phyloP scores from a whole-genome alignment of 2,888 invertebrate genomes.

The Polydrusus tereticollis region DNA sequence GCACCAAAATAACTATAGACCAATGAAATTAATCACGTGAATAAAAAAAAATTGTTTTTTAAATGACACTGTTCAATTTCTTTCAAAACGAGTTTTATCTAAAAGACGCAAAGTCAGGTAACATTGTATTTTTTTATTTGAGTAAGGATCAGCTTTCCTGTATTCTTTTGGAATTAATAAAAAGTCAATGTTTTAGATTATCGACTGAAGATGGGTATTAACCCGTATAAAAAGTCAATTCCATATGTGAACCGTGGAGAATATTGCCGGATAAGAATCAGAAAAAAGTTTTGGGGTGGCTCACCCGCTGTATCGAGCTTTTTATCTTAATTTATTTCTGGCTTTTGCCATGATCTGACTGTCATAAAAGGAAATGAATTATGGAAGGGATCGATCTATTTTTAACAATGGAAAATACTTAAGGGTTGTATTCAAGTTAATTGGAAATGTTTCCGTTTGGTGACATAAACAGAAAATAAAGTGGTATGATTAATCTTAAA shows the following conservation, averaged over 20 bases:
- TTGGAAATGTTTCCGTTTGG: background rate
- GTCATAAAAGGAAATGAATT: constrained; percentile 46
- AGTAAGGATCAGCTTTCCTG: too few relatives aligned
- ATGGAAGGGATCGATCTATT: constrained; percentile 22
- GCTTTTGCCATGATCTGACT: constrained; percentile 46
- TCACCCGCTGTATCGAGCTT: constrained; percentile 43
- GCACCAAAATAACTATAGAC: too few relatives aligned
- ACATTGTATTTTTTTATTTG: too few relatives aligned
- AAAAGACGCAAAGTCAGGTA: too few relatives aligned
- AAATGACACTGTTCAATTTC: too few relatives aligned
- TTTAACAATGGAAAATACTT: background rate
- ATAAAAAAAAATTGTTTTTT: too few relatives aligned
- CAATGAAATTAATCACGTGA: too few relatives aligned
- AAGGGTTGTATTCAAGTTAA: background rate
- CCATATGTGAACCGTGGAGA: constrained; percentile 47
- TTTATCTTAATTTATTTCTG: constrained; percentile 50
- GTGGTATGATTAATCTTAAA: too few relatives aligned
- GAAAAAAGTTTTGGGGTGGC: constrained; percentile 47
- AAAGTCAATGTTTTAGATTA: constrained; percentile 39
- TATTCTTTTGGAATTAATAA: too few relatives aligned
- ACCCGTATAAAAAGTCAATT: constrained; percentile 41
- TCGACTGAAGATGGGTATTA: constrained; percentile 37
- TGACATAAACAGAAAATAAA: too few relatives aligned
- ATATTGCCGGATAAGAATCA: constrained; percentile 44
- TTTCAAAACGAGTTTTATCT: too few relatives aligned